phyloP scores from a whole-genome alignment of 2,113 vertebrate species.

The Sitta europaea region DNA sequence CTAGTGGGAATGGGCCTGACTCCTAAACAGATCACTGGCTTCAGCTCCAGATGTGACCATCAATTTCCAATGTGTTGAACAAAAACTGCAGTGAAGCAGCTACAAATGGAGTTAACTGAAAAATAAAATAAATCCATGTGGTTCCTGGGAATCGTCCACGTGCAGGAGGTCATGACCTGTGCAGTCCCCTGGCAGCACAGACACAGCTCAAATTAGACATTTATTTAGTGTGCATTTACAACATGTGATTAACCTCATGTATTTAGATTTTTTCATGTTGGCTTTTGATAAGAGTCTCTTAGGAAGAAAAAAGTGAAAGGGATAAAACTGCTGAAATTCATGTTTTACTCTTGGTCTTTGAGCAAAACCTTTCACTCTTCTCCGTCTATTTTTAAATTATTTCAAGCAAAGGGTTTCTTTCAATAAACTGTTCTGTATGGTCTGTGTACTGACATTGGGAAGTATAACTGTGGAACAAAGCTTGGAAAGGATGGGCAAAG shows the following conservation, averaged over 20 bases:
- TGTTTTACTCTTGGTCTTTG: neutral
- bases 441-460: neutral
- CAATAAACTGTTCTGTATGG: too few relatives aligned
- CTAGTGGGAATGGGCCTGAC: neutral
- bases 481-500: neutral
- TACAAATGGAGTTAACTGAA: accelerated
- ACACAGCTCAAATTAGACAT: neutral
- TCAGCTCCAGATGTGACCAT: neutral
- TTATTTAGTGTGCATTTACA: neutral
- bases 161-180: neutral
- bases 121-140: neutral
- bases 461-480: neutral
- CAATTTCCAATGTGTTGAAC: neutral
- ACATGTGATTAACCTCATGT: neutral
- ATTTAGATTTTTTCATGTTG: neutral
- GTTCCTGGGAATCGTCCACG: neutral
- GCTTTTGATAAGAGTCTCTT: neutral
- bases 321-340: neutral
- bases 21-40: neutral
- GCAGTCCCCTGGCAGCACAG: neutral
- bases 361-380: neutral
- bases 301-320: neutral
- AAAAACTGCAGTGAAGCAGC: neutral
- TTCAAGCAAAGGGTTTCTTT: neutral
- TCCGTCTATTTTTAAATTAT: neutral